These are phyloP conservation scores for Eublepharis macularius DNA, from an alignment of 2,113 vertebrate genomes.

Conservation along the genomic window DNA sequence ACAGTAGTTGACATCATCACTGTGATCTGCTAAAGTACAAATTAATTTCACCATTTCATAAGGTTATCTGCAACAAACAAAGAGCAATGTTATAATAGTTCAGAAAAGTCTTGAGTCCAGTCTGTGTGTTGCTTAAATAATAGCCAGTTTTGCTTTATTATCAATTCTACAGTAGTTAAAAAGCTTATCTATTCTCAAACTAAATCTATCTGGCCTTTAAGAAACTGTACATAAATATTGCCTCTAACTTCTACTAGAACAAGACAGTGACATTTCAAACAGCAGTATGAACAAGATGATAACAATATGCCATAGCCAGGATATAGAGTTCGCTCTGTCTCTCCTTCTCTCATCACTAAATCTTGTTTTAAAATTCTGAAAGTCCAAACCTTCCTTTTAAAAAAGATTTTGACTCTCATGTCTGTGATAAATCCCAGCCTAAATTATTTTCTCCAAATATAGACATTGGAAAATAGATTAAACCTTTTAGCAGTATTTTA, in stretches of 20 bases:
- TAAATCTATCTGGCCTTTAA: not conserved
- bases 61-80: slow-evolving; percentile 62
- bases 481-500: too few species aligned
- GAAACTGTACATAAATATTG: not conserved
- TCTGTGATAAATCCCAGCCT: not conserved
- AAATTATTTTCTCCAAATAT: not conserved
- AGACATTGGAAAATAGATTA: not conserved
- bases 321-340: not conserved
- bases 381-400: not conserved
- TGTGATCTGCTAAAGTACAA: slow-evolving; percentile 85
- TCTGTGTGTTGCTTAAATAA: not conserved
- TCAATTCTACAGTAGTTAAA: not conserved
- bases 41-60: slow-evolving; percentile 85
- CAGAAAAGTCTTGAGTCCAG: not conserved
- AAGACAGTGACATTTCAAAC: not conserved
- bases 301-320: not conserved
- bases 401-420: not conserved
- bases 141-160: not conserved
- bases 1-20: slow-evolving; percentile 90
- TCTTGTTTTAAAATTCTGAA: not conserved
- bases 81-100: not conserved
- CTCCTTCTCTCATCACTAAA: too few species aligned
- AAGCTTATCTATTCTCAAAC: not conserved
- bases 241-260: not conserved
- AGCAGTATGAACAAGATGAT: not conserved